Evolutionary conservation across 1,140 invertebrate species (phyloP), one percentile per base, ranked within the genome.

Genomic region (Cydia strobilella): DNA sequence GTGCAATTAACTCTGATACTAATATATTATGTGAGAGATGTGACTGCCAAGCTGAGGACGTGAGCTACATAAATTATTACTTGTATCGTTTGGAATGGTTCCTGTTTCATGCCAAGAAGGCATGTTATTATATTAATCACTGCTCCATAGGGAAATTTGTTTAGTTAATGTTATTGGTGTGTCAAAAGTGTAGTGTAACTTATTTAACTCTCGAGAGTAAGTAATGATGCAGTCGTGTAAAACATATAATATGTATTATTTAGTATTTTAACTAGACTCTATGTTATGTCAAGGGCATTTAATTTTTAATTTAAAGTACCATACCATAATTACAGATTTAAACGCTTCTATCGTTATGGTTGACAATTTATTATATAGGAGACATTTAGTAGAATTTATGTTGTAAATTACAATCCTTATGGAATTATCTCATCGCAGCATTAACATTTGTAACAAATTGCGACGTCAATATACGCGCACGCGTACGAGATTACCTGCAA

Each of bases 11-110:
- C 65, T 59, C 7, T 69, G 63, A 23, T 35, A 35, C 65, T 69
- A 69, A 69, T 69, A 69, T 39, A 69, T 69, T 69, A 69, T 69
- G 65, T 69, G 65, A 35, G 27, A 66, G 65, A 69, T 35, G 63
- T 66, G 65, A 69, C 65, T 31, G 65, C 27, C 65, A 35, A 35
- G 25, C n/a, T 69, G 23, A 42, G 31, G 65, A 69, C 31, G 65
- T 35, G 65, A 18, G 13, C 2, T 69, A 35, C 65, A 69, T 69
- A 69, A 69, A 42, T 69, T 69, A 69, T 69, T n/a, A 69, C 27
- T 69, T 39, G n/a, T 18, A 35, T 69, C 13, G 23, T 27, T 5
- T 31, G 25, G 7, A 25, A 27, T 42, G 10, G 27, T 69, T 69
- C 65, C 65, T 69, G 65, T 69, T 66, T 66, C 20, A 42, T 18